These are phyloP conservation scores for Pseudomyrmex flavicornis DNA, from an alignment of 1,140 invertebrate genomes.

Conservation along the genomic window DNA sequence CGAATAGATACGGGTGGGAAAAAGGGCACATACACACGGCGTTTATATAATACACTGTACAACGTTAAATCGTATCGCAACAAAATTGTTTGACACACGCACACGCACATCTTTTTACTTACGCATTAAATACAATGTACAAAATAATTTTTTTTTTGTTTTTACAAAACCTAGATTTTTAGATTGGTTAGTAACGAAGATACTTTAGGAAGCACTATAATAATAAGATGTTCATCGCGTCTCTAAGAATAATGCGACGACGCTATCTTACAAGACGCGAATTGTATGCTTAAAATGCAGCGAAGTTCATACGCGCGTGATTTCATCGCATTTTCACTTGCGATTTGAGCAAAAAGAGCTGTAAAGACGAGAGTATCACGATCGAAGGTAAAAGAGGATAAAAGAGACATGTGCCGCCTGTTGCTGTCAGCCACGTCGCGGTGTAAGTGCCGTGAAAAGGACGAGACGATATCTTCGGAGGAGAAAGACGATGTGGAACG, in stretches of 20 bases:
- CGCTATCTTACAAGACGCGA: not conserved
- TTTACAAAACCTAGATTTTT: too few species aligned
- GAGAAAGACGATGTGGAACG: constrained; percentile 16
- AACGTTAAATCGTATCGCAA: constrained; percentile 42
- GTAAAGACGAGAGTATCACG: constrained; percentile 57
- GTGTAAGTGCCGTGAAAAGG: constrained; percentile 68
- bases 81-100: not conserved
- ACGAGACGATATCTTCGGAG: constrained; percentile 64
- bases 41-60: constrained; percentile 61
- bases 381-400: constrained; percentile 61
- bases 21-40: constrained; percentile 64
- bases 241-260: not conserved
- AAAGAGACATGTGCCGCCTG: constrained; percentile 70
- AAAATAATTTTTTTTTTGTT: not conserved
- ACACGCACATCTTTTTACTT: not conserved
- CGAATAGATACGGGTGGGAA: constrained; percentile 61
- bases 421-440: constrained; percentile 67
- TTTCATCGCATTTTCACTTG: constrained; percentile 34
- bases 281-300: constrained; percentile 1
- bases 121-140: not conserved
- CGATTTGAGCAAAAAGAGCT: constrained; percentile 39
- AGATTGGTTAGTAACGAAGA: not conserved
- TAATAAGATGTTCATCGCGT: not conserved
- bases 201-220: not conserved
- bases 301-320: constrained; percentile 5